These are phyloP conservation scores for Trichopoda pennipes DNA, from an alignment of 2,888 invertebrate species.

Conservation along the genomic window DNA sequence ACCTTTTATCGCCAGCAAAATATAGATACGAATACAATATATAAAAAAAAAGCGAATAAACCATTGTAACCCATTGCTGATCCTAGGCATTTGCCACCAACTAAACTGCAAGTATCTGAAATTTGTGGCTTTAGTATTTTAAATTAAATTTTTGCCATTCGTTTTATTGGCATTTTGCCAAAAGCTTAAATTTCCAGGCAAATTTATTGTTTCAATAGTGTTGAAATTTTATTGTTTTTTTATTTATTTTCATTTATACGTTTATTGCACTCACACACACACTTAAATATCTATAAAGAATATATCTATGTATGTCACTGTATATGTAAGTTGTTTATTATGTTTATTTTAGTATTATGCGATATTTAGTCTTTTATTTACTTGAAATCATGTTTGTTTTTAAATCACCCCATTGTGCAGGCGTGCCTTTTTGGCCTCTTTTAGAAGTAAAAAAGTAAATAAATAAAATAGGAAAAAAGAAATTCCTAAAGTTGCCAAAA, in stretches of 20 bases:
- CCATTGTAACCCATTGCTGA: no score
- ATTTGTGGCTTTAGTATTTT: neutral
- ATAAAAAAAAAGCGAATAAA: no score
- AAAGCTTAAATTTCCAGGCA: constrained; percentile 24
- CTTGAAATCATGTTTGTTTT: neutral
- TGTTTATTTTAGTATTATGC: constrained; percentile 36
- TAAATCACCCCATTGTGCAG: constrained; percentile 35
- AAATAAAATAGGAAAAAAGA: neutral
- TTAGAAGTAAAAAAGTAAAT: neutral
- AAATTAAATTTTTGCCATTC: neutral
- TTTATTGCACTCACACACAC: constrained; percentile 14
- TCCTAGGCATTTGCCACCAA: no score
- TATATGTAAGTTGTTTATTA: constrained; percentile 33
- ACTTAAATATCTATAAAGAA: neutral
- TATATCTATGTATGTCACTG: neutral
- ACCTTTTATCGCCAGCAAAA: no score
- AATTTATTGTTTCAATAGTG: constrained; percentile 25
- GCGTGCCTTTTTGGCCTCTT: constrained; percentile 48
- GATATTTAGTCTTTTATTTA: constrained; percentile 8
- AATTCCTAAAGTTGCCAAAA: constrained; percentile 25
- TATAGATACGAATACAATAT: no score
- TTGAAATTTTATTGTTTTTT: neutral
- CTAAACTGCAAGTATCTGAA: no score
- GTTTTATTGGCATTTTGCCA: constrained; percentile 52
- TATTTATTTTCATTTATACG: neutral